These are phyloP conservation scores for Rallus crepitans DNA, from an alignment of 2,797 vertebrate species.

Conservation along the genomic window DNA sequence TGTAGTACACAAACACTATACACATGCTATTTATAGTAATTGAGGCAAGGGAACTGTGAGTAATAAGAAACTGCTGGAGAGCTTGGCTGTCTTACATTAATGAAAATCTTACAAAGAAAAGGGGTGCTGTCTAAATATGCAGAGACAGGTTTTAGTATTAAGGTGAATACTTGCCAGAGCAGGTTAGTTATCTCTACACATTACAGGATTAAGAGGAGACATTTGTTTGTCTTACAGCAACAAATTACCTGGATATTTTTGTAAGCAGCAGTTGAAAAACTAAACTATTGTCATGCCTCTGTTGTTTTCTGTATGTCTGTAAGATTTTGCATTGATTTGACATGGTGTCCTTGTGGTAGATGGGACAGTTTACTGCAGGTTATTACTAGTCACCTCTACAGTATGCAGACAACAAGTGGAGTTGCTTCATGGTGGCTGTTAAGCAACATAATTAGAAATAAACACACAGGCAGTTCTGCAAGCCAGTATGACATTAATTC, in stretches of 20 bases:
- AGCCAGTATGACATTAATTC: slow-evolving; percentile 35
- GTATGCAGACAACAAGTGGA: not conserved
- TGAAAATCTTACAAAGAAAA: not conserved
- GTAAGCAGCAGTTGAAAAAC: not conserved
- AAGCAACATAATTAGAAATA: slow-evolving; percentile 36
- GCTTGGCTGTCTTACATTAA: not conserved
- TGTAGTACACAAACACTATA: not conserved
- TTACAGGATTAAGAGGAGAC: not conserved
- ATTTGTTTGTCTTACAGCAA: not conserved
- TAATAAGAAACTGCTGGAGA: not conserved
- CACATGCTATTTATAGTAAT: not conserved
- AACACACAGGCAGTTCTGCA: not conserved
- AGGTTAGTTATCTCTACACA: not conserved
- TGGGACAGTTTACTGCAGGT: not conserved
- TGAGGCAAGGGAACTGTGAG: not conserved
- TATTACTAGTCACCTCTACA: not conserved
- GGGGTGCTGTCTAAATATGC: not conserved
- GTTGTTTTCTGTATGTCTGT: not conserved
- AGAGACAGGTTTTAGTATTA: not conserved
- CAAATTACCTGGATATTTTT: not conserved
- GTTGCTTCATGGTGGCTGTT: not conserved
- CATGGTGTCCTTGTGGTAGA: not conserved
- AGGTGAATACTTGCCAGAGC: not conserved
- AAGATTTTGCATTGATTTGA: not conserved
- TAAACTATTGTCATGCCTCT: not conserved